phyloP scores from a whole-genome alignment of 2,888 invertebrate species.

The Lordiphosa fenestrarum region DNA sequence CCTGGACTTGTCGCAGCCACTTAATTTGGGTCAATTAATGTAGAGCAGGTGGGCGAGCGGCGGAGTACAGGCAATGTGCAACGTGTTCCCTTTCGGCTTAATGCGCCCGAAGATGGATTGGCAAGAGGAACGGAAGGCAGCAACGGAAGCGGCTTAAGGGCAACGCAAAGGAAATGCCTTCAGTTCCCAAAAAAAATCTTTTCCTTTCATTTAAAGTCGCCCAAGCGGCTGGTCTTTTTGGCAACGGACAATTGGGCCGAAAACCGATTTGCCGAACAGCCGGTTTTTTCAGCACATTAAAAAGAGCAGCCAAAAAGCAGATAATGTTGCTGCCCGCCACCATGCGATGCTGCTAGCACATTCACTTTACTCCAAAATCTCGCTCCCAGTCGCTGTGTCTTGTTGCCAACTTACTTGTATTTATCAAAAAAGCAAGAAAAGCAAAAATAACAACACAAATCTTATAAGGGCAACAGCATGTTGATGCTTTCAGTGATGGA shows the following conservation, averaged over 20 bases:
- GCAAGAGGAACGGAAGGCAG: slow-evolving; percentile 15
- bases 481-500: slow-evolving; percentile 14
- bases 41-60: slow-evolving; percentile 32
- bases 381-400: slow-evolving; percentile 12
- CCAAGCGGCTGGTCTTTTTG: slow-evolving; percentile 41
- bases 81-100: slow-evolving; percentile 48
- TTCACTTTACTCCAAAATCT: slow-evolving; percentile 27
- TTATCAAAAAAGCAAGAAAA: slow-evolving; percentile 53
- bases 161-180: slow-evolving; percentile 60
- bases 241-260: slow-evolving; percentile 5
- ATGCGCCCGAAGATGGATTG: slow-evolving; percentile 56
- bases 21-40: slow-evolving; percentile 66
- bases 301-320: slow-evolving; percentile 37
- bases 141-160: slow-evolving; percentile 30
- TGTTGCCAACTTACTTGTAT: slow-evolving; percentile 41
- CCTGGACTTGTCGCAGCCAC: slow-evolving; percentile 45
- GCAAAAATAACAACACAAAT: slow-evolving; percentile 50
- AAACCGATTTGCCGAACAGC: slow-evolving; percentile 42
- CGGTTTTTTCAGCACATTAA: slow-evolving; percentile 41
- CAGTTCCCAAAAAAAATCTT: slow-evolving; percentile 69
- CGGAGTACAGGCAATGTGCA: slow-evolving; percentile 27
- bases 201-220: slow-evolving; percentile 69
- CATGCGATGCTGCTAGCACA: slow-evolving; percentile 26
- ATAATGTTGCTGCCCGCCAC: slow-evolving; percentile 27
- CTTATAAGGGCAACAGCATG: slow-evolving; percentile 67